phyloP scores from a whole-genome alignment of 2,797 vertebrate species.

The Lycodopsis pacificus region DNA sequence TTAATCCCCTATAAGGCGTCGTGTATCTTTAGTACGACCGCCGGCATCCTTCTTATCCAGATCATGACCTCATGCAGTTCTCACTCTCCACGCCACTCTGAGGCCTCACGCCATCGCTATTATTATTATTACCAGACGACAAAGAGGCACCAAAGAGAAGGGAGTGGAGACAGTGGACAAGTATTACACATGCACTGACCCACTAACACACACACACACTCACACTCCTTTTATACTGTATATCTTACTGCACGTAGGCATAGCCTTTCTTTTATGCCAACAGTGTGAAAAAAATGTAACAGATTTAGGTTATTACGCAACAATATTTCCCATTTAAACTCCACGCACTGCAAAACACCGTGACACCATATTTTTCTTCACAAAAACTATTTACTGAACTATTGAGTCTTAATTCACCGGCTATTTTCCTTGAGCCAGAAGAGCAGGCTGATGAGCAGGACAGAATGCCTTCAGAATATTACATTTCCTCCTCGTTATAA shows the following conservation, averaged over 20 bases:
- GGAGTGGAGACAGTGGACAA: conserved; percentile 12
- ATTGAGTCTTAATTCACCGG: conserved; percentile 16
- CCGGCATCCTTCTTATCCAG: conserved; percentile 27
- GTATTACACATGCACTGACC: neutral
- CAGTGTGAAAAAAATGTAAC: conserved; percentile 22
- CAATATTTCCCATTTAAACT: conserved; percentile 52
- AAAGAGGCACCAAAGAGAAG: conserved; percentile 46
- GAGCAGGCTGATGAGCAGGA: conserved; percentile 11
- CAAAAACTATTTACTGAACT: conserved; percentile 22
- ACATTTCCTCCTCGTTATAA: conserved; percentile 7
- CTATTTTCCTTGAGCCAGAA: conserved; percentile 3
- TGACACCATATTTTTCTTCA: conserved; percentile 25
- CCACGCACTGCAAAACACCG: conserved; percentile 40
- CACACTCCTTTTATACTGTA: neutral
- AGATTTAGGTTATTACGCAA: conserved; percentile 51
- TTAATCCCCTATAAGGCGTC: neutral
- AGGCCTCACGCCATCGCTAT: conserved; percentile 57
- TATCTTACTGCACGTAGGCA: conserved; percentile 16
- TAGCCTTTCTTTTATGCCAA: conserved; percentile 24
- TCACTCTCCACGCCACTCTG: conserved; percentile 33
- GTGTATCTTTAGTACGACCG: conserved; percentile 29
- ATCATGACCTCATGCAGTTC: conserved; percentile 55
- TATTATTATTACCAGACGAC: conserved; percentile 61
- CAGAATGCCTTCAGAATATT: neutral
- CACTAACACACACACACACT: neutral